Percentiles rank a stretch among this genome's conserved stretches.
phyloP scores from a whole-genome alignment of 2,113 vertebrate species.

The Laterallus jamaicensis region DNA sequence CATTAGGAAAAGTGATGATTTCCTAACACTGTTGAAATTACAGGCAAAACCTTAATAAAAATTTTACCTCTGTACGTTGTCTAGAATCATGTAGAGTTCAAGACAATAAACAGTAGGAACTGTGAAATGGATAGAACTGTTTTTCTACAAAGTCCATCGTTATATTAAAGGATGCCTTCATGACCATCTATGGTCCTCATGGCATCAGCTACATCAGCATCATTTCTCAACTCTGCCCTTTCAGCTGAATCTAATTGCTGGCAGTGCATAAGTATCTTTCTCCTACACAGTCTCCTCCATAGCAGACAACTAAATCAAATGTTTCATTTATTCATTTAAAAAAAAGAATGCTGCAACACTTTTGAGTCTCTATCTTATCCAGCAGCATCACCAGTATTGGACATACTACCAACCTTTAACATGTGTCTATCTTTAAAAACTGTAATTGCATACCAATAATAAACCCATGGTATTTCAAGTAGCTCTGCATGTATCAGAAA shows the following conservation, averaged over 20 bases:
- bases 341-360: neutral
- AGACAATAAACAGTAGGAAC: neutral
- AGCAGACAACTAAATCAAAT: neutral
- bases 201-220: neutral
- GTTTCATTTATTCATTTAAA: neutral
- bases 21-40: neutral
- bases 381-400: neutral
- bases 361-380: neutral
- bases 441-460: neutral
- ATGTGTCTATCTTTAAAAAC: neutral
- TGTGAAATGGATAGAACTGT: neutral
- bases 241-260: neutral
- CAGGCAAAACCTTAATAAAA: neutral
- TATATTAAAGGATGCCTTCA: neutral
- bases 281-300: neutral
- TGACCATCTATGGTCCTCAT: neutral
- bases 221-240: neutral
- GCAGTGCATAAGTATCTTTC: neutral
- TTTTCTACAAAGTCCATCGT: neutral
- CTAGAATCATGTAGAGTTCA: neutral
- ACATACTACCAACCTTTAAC: neutral
- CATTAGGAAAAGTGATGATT: neutral
- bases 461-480: fast-evolving
- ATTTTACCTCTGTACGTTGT: neutral
- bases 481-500: neutral